phyloP scores from a whole-genome alignment of 2,797 vertebrate species.

The Gallinago solitaria region DNA sequence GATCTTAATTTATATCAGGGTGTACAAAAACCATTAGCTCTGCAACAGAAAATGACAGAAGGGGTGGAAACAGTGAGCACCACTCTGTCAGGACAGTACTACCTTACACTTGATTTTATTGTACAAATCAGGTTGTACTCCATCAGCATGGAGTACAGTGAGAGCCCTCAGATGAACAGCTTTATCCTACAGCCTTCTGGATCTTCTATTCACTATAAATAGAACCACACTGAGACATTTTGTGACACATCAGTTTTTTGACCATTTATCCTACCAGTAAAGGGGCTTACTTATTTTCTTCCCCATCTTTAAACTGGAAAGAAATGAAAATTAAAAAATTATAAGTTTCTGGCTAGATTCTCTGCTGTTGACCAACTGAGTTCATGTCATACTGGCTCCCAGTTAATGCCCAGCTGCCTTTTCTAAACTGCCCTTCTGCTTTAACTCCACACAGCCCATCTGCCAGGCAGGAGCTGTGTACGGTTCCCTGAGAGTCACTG shows the following conservation, averaged over 20 bases:
- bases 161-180: neutral
- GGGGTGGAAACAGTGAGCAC: neutral
- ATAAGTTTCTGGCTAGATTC: neutral
- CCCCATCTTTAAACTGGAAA: neutral
- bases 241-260: neutral
- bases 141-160: accelerated
- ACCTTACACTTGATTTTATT: neutral
- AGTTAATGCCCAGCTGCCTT: neutral
- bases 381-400: neutral
- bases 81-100: neutral
- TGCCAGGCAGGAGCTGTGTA: neutral
- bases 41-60: neutral
- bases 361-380: neutral
- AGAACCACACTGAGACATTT: neutral
- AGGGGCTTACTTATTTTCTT: neutral
- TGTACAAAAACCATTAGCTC: neutral
- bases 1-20: slow-evolving; percentile 35
- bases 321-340: neutral
- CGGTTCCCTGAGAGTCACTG: neutral
- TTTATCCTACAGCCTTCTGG: neutral
- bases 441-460: neutral
- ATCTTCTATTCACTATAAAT: neutral
- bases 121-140: neutral
- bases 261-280: neutral
- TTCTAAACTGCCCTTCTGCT: neutral